Evolutionary conservation across 2,888 invertebrate species (phyloP).

Genomic region (Leucophenga maculata): DNA sequence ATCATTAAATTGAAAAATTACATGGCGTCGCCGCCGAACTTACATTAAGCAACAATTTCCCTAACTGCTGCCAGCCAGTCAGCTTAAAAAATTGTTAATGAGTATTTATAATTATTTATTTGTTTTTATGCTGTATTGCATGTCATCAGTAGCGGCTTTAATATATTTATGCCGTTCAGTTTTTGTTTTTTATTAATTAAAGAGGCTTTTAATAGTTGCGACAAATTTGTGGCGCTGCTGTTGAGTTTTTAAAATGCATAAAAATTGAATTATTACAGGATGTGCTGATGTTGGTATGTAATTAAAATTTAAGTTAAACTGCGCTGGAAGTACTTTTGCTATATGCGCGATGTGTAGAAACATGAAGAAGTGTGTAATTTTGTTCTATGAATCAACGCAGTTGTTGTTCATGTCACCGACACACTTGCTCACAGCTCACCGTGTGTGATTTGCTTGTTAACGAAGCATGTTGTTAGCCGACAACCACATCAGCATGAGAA

Average conservation of each 20-base stretch:
- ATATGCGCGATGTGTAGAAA: neutral
- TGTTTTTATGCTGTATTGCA: neutral
- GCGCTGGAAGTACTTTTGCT: no score
- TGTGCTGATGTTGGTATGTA: no score
- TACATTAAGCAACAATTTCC: constrained; percentile 43
- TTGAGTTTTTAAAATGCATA: no score
- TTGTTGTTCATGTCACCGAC: neutral
- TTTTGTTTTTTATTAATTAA: neutral
- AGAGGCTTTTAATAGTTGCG: neutral
- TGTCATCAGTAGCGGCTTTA: no score
- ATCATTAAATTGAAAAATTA: constrained; percentile 56
- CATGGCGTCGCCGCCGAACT: constrained; percentile 39
- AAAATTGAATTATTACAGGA: no score
- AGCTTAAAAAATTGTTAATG: neutral
- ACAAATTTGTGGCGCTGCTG: neutral
- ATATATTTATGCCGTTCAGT: no score
- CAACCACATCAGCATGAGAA: no score
- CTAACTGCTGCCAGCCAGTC: neutral
- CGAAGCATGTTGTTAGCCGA: no score
- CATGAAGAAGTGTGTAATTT: neutral
- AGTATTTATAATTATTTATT: constrained; percentile 10
- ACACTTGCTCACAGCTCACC: no score
- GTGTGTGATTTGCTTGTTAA: no score
- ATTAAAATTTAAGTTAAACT: no score
- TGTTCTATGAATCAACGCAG: neutral